Evolutionary conservation across 1,140 invertebrate genomes (phyloP).

Genomic region (Bombus haemorrhoidalis): DNA sequence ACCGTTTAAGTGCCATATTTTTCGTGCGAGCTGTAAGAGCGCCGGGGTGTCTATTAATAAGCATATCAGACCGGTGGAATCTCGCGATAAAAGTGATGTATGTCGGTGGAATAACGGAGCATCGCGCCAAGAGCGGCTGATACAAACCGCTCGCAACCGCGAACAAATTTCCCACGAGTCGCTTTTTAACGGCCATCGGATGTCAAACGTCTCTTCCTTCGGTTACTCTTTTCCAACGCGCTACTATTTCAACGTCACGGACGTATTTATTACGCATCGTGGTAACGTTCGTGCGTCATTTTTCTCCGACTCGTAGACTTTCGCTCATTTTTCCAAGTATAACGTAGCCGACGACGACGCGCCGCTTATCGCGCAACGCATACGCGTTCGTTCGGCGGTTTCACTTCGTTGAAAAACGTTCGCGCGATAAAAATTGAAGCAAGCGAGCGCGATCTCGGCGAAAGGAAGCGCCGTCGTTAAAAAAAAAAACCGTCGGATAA

Average conservation of each 20-base stretch:
- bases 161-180: conserved; percentile 25
- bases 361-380: neutral
- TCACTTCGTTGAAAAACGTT: neutral
- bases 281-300: neutral
- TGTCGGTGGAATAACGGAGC: conserved; percentile 21
- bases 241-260: conserved; percentile 1
- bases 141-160: conserved; percentile 3
- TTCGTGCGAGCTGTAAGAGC: conserved; percentile 19
- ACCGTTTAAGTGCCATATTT: conserved; percentile 36
- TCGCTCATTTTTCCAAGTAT: neutral
- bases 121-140: conserved; percentile 21
- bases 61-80: conserved; percentile 35
- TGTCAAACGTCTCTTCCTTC: conserved; percentile 27
- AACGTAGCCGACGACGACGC: neutral
- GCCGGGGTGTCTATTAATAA: conserved; percentile 60
- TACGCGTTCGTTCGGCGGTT: neutral
- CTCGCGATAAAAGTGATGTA: conserved; percentile 65
- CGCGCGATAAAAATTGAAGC: conserved; percentile 7
- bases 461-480: neutral
- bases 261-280: conserved; percentile 1
- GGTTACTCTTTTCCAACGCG: neutral
- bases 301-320: neutral
- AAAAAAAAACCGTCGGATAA: neutral
- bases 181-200: neutral
- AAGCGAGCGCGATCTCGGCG: too few species aligned